Base-by-base conservation (phyloP, 2,888 invertebrate genomes). In the Apotomis turbidana region DNA sequence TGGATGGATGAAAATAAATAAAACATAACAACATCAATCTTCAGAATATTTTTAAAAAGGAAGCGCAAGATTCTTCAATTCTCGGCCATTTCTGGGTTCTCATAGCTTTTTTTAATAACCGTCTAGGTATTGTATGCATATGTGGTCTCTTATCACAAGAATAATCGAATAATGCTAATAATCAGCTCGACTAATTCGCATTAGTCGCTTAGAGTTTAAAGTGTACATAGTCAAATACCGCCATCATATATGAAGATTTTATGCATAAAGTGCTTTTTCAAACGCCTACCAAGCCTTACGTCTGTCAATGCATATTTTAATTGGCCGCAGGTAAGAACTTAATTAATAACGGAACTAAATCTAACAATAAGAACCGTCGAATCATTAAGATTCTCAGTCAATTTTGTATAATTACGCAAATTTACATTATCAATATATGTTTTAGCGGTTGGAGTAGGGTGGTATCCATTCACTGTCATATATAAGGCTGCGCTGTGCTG, bases 391-490 rank as follows among this genome's bases (percentile, higher is more conserved):
- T 58, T 57, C 62, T 64, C 70, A 75, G 58, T 68, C 36, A 73
- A 64, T 72, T 78, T 77, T 74, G 64, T 74, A 74, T 79, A 79
- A 84, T 79, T 79, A 79, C 68, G 76, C 58, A 73, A 76, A 81
- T 82, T 81, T 81, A 77, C 77, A 75, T 77, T 81, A 80, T 83
- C 79, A 78, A 81, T 80, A 80, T 78, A 74, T 80, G 79, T 80
- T 83, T 81, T 77, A 75, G 71, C 74, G 77, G 57, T 55, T 74
- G 79, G 83, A 86, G 91, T 87, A 90, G 90, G 90, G 90, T 90
- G 83, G 85, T 82, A 85, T 79, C 83, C 89, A 83, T 90, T 91
- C 91, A 89, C 90, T 85, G 85, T 85, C 82, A 87, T 91, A 92
- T 91, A 92, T 85, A 91, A 90, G 89, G 84, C 85, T 75, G 74